Evolutionary conservation across 2,113 vertebrate species (phyloP).

Genomic region (Raja brachyura): DNA sequence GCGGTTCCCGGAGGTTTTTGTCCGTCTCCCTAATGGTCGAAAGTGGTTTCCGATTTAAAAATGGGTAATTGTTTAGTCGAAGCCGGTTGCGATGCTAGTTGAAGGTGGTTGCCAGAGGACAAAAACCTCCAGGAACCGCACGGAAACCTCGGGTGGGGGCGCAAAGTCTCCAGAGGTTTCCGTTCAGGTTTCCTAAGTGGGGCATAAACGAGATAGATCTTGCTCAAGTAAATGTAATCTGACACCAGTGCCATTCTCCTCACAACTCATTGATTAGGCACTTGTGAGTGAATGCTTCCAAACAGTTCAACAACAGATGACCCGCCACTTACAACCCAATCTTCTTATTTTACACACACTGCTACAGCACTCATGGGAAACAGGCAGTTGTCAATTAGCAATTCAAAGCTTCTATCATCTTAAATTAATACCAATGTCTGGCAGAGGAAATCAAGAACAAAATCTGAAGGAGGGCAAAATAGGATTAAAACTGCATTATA

Average conservation of each 20-base stretch:
- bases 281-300: background rate
- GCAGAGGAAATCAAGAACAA: background rate
- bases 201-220: background rate
- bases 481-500: background rate
- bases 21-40: too few relatives aligned
- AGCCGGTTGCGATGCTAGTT: too few relatives aligned
- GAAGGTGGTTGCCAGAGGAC: too few relatives aligned
- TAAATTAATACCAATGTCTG: background rate
- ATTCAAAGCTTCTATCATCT: background rate
- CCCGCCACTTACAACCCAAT: background rate
- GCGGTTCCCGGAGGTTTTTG: too few relatives aligned
- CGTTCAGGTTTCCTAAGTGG: too few relatives aligned
- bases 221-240: background rate
- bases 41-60: too few relatives aligned
- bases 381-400: background rate
- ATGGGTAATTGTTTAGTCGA: too few relatives aligned
- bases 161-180: too few relatives aligned
- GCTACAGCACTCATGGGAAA: background rate
- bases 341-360: background rate
- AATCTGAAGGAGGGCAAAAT: background rate
- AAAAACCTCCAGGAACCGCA: too few relatives aligned
- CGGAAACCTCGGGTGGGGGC: too few relatives aligned
- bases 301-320: background rate
- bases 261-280: background rate
- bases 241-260: background rate